Evolutionary conservation across 2,888 invertebrate genomes (phyloP).

Genomic region (Ichneumoninae sp.): DNA sequence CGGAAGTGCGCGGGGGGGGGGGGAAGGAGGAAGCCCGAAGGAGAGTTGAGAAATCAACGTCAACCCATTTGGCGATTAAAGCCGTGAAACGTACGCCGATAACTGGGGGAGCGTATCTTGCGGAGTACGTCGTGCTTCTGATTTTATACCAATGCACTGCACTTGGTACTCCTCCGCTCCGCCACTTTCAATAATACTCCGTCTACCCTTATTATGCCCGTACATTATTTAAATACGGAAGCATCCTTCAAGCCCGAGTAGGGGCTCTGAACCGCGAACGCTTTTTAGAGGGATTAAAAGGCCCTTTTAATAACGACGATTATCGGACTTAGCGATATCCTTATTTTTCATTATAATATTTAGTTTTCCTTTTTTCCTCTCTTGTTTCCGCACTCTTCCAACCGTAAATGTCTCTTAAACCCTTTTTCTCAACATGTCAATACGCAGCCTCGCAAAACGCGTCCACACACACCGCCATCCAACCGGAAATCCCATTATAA

Average conservation of each 20-base stretch:
- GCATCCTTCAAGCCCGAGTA: neutral
- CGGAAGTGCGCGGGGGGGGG: neutral
- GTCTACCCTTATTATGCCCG: neutral
- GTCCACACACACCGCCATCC: too few species aligned
- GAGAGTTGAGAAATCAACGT: slow-evolving; percentile 58
- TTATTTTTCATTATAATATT: neutral
- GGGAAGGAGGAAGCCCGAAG: slow-evolving; percentile 7
- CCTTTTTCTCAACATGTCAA: too few species aligned
- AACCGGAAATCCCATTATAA: too few species aligned
- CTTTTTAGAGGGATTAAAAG: neutral
- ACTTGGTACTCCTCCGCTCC: neutral
- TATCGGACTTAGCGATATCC: neutral
- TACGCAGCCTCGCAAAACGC: too few species aligned
- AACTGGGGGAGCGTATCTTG: slow-evolving; percentile 62
- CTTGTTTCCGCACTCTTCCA: too few species aligned
- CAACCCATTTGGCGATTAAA: slow-evolving; percentile 67
- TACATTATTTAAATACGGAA: neutral
- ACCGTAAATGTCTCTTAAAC: too few species aligned
- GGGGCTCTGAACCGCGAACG: neutral
- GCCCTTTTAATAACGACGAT: neutral
- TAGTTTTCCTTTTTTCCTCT: too few species aligned
- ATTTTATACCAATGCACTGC: slow-evolving; percentile 29
- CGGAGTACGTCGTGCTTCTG: slow-evolving; percentile 43
- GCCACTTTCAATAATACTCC: slow-evolving; percentile 5
- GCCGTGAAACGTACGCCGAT: slow-evolving; percentile 59